Base-by-base conservation (phyloP, 2,113 vertebrate species). In the Periophthalmus modestus region DNA sequence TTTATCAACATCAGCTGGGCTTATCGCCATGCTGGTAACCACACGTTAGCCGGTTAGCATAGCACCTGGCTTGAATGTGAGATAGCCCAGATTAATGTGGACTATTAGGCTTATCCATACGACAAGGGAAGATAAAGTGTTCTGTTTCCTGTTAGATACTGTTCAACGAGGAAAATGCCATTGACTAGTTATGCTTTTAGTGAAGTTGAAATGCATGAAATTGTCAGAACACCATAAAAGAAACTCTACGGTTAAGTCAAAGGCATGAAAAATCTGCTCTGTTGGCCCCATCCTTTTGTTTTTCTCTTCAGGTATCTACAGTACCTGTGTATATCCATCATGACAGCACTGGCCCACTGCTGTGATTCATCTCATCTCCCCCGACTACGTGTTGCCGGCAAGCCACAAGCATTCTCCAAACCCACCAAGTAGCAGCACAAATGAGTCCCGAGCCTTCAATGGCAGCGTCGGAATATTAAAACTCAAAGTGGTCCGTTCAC, bases 401-500 rank as follows among this genome's bases (percentile, higher is more conserved):
- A 21, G 47, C 66, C 58, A 58, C n/a, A 43, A 67, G 10, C 7
- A 24, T 68, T 28, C 52, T 71, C 23, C 9, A 72, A 79, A 66
- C 61, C 66, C 19, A 39, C 77, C 68, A 77, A 65, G 7, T 23
- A 76, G 50, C 21, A 24, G 52, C 19, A 61, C 58, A 68, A 52
- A 80, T 73, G 66, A 77, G 43, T 70, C 23, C 33, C 59, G 23
- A 43, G 24, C 24, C 54, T 39, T 62, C 65, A 70, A 47, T 68
- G 43, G 7, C n/a, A 62, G 62, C 50, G 62, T 66, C 18, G 6
- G 43, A 71, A 73, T 74, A 80, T 80, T 59, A 66, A 74, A 79
- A 82, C 76, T 21, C 73, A 79, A 87, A 79, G 70, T 69, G 13
- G 43, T 72, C 46, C 71, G 68, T 62, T 80, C 71, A 70, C 50